Evolutionary conservation across 2,113 vertebrate species (phyloP).

Genomic region (Syrmaticus mikado): DNA sequence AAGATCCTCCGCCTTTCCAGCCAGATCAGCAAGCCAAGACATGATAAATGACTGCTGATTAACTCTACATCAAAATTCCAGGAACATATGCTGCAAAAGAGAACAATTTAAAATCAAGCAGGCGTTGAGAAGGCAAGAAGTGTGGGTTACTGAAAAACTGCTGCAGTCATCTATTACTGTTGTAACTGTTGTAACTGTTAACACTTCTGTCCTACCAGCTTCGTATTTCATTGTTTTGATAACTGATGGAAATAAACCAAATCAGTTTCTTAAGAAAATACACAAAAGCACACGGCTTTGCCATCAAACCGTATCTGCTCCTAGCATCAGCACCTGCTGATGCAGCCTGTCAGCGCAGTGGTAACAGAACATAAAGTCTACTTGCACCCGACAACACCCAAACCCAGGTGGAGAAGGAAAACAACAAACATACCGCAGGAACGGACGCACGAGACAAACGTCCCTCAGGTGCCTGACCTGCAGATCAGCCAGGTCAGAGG

Average conservation of each 20-base stretch:
- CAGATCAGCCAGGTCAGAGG: not conserved
- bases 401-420: not conserved
- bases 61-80: not conserved
- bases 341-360: not conserved
- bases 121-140: not conserved
- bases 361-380: not conserved
- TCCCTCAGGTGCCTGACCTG: not conserved
- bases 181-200: not conserved
- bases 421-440: not conserved
- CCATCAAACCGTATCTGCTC: not conserved
- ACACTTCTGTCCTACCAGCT: not conserved
- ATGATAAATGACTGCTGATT: constrained; percentile 74
- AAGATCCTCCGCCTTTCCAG: constrained; percentile 94
- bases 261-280: not conserved
- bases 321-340: not conserved
- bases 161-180: not conserved
- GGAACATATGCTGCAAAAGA: constrained; percentile 36
- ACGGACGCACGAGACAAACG: not conserved
- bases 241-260: not conserved
- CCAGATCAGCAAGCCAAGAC: constrained; percentile 95
- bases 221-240: not conserved
- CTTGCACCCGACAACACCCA: not conserved
- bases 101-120: not conserved
- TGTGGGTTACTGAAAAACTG: not conserved
- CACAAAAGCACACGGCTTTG: not conserved